A percentile compares a stretch with the other conserved stretches of the same genome.
These are phyloP conservation scores for Sapajus apella DNA, from an alignment of 2,113 vertebrate species.

Conservation along the genomic window DNA sequence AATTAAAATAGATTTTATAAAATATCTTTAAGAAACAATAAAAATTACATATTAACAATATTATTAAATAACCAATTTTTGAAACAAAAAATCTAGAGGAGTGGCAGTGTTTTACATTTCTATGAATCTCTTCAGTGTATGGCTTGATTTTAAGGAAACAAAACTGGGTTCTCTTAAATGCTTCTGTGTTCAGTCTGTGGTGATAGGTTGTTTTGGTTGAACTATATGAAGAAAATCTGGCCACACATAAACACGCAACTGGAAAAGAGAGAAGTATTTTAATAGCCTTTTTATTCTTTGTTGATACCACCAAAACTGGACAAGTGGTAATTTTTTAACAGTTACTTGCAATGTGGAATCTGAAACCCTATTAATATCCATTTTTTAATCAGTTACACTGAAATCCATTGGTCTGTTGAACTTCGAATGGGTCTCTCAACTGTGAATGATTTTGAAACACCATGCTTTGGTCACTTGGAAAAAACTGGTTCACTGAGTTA, in stretches of 20 bases:
- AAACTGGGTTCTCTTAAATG: neutral
- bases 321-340: neutral
- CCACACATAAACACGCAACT: neutral
- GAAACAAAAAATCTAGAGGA: neutral
- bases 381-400: neutral
- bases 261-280: neutral
- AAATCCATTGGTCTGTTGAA: neutral
- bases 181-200: neutral
- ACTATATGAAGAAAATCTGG: conserved; percentile 1
- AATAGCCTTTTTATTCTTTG: conserved; percentile 27
- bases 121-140: neutral
- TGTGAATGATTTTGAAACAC: neutral
- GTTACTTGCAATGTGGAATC: neutral
- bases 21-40: neutral
- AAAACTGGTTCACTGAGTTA: neutral
- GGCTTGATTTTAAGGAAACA: neutral
- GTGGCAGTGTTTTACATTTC: conserved; percentile 8
- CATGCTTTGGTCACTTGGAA: neutral
- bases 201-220: neutral
- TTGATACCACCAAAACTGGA: neutral
- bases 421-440: neutral
- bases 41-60: neutral
- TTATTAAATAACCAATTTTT: conserved; percentile 19
- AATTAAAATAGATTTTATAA: neutral
- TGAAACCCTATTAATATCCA: neutral